phyloP scores from a whole-genome alignment of 2,888 invertebrate genomes.

The Lasioglossum calceatum region DNA sequence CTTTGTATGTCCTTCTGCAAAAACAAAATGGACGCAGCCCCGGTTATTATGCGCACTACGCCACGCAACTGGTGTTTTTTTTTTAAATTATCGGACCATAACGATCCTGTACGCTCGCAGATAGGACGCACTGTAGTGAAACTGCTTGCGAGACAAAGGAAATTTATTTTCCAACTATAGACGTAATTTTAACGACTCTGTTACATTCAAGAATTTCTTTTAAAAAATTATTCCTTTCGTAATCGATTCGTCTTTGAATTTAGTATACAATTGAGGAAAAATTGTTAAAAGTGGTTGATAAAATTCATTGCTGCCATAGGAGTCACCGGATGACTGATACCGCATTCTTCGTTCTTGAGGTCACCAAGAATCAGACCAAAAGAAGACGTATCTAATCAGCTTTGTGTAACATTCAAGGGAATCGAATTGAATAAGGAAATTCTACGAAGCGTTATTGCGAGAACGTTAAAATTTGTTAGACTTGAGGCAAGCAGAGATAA shows the following conservation, averaged over 20 bases:
- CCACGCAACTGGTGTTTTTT: neutral
- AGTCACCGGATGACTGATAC: slow-evolving; percentile 11
- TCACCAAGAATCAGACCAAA: slow-evolving; percentile 2
- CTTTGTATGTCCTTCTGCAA: slow-evolving; percentile 79
- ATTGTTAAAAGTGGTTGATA: neutral
- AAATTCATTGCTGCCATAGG: neutral
- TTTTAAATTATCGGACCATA: neutral
- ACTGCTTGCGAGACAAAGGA: neutral
- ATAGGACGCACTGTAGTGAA: neutral
- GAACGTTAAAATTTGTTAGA: neutral
- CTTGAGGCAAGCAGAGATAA: neutral
- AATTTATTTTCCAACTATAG: neutral
- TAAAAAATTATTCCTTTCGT: neutral
- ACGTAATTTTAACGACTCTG: neutral
- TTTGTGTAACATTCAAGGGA: neutral
- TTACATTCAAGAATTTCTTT: neutral
- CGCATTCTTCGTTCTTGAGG: slow-evolving; percentile 13
- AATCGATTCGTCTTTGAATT: neutral
- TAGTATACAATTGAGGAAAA: neutral
- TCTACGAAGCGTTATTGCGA: neutral
- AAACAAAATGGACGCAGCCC: slow-evolving; percentile 46
- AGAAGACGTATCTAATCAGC: neutral
- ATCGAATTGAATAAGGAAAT: neutral
- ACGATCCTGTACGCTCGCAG: slow-evolving; percentile 17
- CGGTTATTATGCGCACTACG: slow-evolving; percentile 42